Evolutionary conservation across 2,797 vertebrate genomes (phyloP), one percentile per base, ranked within the genome.

Genomic region (Darevskia nairensis): DNA sequence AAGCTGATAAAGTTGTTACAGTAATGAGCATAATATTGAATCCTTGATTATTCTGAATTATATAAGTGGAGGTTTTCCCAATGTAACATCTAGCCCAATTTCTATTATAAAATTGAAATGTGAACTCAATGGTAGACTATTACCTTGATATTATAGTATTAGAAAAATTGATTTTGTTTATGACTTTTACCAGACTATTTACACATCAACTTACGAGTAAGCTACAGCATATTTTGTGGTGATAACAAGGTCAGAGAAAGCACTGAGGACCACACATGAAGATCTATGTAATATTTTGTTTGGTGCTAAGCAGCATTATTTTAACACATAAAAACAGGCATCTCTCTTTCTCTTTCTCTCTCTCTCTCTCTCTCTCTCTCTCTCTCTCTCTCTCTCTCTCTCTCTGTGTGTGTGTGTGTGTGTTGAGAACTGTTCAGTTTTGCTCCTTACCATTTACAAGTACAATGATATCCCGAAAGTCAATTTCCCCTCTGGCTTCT

Each of bases 401-500:
- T 50, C 46, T 50, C 50, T 13, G 11, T 50, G 21, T 61, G 21
- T 61, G 21, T 74, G 29, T 13, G 13, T 32, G 32, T 32, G 3
- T 92, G 35, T 78, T 35, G 35, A 75, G 27, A 44, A 68, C 11
- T 39, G 23, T 46, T 41, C 82, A 19, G 8, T 86, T 91, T 91
- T 66, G 25, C 0, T 77, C 21, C 98, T 98, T 96, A 99, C 99
- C 98, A 64, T 99, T 99, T 87, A 99, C 98, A 85, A 99, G 98
- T 90, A 99, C 97, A 8, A 97, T 97, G 88, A 99, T 99, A 95
- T 99, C 99, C 86, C 98, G 98, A 89, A 99, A 99, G 90, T 99
- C 98, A 87, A 99, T 99, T 96, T 99, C 99, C 59, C 99, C 99
- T 32, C 99, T 97, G 6, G 99, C 98, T 95, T 99, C 98, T 32